phyloP scores from a whole-genome alignment of 2,797 vertebrate genomes.

The Esox masquinongy region DNA sequence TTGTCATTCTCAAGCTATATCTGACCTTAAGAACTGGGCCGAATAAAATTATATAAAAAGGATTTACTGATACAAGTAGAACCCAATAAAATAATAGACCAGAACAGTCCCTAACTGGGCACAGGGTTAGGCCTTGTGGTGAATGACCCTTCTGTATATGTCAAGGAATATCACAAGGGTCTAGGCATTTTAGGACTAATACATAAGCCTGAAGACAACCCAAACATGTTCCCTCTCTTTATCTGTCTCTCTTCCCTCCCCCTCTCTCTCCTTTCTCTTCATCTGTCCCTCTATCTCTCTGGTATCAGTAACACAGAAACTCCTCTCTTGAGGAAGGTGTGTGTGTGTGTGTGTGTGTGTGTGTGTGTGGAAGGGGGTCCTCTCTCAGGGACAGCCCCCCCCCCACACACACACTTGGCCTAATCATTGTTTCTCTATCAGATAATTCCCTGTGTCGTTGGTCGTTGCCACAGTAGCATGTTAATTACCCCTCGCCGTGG shows the following conservation, averaged over 20 bases:
- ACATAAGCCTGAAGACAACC: constrained; percentile 41
- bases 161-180: neutral
- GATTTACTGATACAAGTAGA: neutral
- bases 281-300: constrained; percentile 19
- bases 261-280: constrained; percentile 27
- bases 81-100: neutral
- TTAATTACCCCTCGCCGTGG: constrained; percentile 90
- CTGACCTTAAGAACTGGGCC: neutral
- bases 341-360: constrained; percentile 30
- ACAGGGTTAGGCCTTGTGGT: neutral
- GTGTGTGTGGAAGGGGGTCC: constrained; percentile 10
- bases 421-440: constrained; percentile 88
- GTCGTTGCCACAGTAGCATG: constrained; percentile 36
- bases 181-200: neutral
- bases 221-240: neutral
- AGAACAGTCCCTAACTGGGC: neutral
- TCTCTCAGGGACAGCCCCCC: constrained; percentile 58
- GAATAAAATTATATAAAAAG: neutral
- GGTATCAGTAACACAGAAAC: constrained; percentile 67
- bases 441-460: constrained; percentile 80
- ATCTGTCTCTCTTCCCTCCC: neutral
- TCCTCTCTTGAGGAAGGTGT: constrained; percentile 11
- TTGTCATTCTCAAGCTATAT: neutral
- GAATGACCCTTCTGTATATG: neutral
- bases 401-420: constrained; percentile 48